A percentile compares a stretch with the other conserved stretches of the same genome.
Conservation (phyloP, 2,888 invertebrate genomes). For the Leptopilina drosophilae region DNA sequence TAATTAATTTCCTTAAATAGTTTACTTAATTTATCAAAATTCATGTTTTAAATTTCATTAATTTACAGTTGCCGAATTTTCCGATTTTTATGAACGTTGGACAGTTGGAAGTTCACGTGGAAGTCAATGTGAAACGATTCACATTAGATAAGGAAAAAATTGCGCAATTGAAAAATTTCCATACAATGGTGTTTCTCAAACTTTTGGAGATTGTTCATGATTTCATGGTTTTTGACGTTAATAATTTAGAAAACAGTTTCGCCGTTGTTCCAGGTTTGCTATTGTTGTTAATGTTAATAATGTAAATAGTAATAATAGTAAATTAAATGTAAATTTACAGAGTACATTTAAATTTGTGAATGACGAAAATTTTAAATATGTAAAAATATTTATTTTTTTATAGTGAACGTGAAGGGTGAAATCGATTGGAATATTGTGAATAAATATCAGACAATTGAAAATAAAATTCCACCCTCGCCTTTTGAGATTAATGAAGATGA, state of each 20-base stretch:
- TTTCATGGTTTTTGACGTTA: constrained; percentile 81
- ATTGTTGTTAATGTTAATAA: no score
- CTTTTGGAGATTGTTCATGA: constrained; percentile 82
- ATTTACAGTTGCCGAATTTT: constrained; percentile 79
- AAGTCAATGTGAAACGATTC: constrained; percentile 78
- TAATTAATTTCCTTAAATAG: neutral
- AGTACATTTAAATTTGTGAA: no score
- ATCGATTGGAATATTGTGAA: constrained; percentile 83
- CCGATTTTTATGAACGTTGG: constrained; percentile 86
- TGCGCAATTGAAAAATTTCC: constrained; percentile 81
- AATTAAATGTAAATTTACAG: no score
- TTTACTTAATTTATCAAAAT: no score
- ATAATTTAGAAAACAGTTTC: constrained; percentile 78
- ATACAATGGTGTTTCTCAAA: constrained; percentile 86
- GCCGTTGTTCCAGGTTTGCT: constrained; percentile 73
- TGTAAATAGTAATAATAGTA: no score
- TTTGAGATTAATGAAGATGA: constrained; percentile 80
- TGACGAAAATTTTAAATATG: no score
- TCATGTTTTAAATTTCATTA: neutral
- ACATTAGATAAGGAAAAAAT: constrained; percentile 78
- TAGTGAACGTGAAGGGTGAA: constrained; percentile 67
- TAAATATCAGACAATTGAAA: constrained; percentile 77
- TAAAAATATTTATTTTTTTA: no score
- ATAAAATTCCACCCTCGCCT: constrained; percentile 72
- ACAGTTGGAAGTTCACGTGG: constrained; percentile 78